phyloP scores from a whole-genome alignment of 1,140 invertebrate genomes.

The Caenorhabditis elegans region DNA sequence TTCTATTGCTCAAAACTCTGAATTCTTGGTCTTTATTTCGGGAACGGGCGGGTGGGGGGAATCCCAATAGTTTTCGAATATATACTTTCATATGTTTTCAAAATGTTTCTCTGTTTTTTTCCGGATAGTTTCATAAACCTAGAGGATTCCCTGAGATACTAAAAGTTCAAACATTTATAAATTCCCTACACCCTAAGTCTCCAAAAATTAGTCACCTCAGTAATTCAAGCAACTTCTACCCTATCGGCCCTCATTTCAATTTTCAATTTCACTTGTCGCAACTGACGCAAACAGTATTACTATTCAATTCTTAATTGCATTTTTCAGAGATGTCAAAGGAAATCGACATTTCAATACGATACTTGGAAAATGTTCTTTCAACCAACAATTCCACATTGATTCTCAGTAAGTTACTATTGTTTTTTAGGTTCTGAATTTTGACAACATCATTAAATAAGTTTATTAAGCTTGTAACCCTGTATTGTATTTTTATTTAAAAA shows the following conservation, averaged over 20 bases:
- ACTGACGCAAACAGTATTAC: conserved; percentile 10
- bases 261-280: neutral
- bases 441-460: too few species aligned
- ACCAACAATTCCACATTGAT: conserved; percentile 28
- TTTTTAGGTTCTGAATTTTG: too few species aligned
- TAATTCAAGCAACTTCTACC: conserved; percentile 11
- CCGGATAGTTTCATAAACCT: too few species aligned
- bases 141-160: too few species aligned
- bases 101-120: too few species aligned
- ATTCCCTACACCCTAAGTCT: too few species aligned
- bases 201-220: neutral
- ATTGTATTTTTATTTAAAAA: too few species aligned
- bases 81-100: conserved; percentile 9
- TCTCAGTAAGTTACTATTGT: neutral
- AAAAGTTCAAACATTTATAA: neutral
- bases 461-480: too few species aligned
- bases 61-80: conserved; percentile 3
- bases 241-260: neutral
- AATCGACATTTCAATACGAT: conserved; percentile 27
- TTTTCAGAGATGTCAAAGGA: conserved; percentile 25
- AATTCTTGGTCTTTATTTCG: neutral
- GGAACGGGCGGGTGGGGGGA: neutral
- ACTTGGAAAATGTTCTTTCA: conserved; percentile 29
- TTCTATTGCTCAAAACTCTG: conserved; percentile 1
- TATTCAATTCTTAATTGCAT: conserved; percentile 6